Conservation (phyloP, 2,113 vertebrate species). For the Tauraco erythrolophus region DNA sequence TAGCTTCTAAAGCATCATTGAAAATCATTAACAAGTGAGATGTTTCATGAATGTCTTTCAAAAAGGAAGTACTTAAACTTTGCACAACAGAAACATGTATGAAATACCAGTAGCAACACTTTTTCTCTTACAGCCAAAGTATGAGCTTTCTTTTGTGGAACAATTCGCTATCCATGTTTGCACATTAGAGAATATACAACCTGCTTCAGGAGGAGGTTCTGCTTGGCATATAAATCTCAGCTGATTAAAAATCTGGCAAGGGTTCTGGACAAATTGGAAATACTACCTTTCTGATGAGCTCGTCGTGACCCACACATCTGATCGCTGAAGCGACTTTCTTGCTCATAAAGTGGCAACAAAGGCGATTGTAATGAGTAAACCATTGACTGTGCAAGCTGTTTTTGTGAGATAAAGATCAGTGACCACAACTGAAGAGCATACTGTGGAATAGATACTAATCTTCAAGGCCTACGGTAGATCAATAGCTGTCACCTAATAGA, state of each 20-base stretch:
- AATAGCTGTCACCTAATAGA: not conserved
- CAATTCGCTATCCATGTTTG: not conserved
- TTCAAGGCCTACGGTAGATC: not conserved
- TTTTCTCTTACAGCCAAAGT: not conserved
- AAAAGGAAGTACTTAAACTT: not conserved
- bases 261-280: not conserved
- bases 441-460: not conserved
- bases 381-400: not conserved
- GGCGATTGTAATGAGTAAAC: not conserved
- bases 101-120: not conserved
- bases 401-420: not conserved
- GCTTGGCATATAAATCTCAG: not conserved
- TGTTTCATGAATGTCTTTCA: not conserved
- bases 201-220: not conserved
- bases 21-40: not conserved
- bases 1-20: not conserved
- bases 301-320: not conserved
- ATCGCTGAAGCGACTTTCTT: not conserved
- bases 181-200: not conserved
- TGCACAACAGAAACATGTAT: not conserved
- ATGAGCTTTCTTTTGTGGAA: not conserved
- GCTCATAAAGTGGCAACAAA: not conserved
- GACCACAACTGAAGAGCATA: not conserved
- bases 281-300: not conserved
- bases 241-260: not conserved